Conservation (phyloP, 1,140 invertebrate genomes). For the Orchestia grillus region DNA sequence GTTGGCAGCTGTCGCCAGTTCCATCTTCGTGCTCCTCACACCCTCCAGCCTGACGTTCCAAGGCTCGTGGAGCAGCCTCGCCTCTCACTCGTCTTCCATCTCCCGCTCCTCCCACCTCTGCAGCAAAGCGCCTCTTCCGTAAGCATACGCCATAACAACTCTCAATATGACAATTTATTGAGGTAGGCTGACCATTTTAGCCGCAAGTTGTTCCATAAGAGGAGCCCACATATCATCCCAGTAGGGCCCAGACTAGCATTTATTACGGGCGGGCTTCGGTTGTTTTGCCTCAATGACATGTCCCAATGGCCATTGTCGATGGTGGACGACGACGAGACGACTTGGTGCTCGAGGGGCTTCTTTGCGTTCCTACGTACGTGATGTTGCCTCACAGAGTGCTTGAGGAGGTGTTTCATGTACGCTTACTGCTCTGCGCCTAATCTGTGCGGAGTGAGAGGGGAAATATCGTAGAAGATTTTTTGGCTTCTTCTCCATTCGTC, state of each 20-base stretch:
- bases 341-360: neutral
- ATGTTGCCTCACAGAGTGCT: neutral
- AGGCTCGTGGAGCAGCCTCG: neutral
- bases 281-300: constrained; percentile 50
- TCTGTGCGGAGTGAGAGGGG: neutral
- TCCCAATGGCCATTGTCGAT: constrained; percentile 47
- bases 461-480: neutral
- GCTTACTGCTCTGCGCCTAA: neutral
- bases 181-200: constrained; percentile 44
- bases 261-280: constrained; percentile 16
- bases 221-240: constrained; percentile 25
- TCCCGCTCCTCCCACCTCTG: neutral
- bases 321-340: neutral
- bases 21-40: neutral
- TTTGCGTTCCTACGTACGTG: neutral
- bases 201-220: constrained; percentile 55
- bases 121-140: constrained; percentile 6
- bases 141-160: constrained; percentile 50
- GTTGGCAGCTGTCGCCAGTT: neutral
- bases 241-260: constrained; percentile 49
- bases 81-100: neutral
- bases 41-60: neutral
- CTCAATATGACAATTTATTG: constrained; percentile 57
- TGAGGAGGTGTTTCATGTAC: neutral
- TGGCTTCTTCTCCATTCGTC: neutral